Base-by-base conservation (phyloP, 1,140 invertebrate genomes). In the Drosophila melanica region DNA sequence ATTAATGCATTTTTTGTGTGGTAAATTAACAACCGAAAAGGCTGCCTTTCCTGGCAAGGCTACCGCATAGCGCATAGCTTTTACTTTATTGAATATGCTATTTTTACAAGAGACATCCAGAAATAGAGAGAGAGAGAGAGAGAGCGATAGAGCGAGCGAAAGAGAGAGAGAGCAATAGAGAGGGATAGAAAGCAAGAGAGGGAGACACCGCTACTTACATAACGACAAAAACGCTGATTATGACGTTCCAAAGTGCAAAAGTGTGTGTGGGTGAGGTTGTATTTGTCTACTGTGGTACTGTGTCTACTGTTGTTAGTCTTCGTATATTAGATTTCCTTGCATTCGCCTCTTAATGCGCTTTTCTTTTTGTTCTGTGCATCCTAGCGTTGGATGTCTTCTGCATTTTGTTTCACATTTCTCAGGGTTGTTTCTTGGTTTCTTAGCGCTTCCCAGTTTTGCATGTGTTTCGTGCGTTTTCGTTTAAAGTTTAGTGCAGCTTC, bases 401-500 rank as follows among this genome's bases (percentile, higher is more conserved):
- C 30, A 4, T 47, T 20, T 41, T 2, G n/a, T 10, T 42, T 27
- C 62, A 72, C 73, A 77, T 66, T 85, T 79, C 55, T 76, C 77
- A 60, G 80, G 80, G 80, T 84, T 79, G 80, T 50, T 82, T 33
- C 65, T 60, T 33, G 23, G 41, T 27, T 69, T 33, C 35, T 48
- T 54, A 65, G 50, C 9, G 51, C 51, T 23, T 27, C 23, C 58
- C 37, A 42, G 30, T 58, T 64, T 77, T 47, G 4, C 14, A 37
- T 44, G 41, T 23, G 23, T 11, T 33, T 51, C 14, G 10, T 57
- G 68, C 60, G 44, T 59, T 60, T 59, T 42, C 63, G 68, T 50
- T 77, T 74, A 60, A 84, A 70, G 80, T 79, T 79, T 63, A 84
- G 76, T 71, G 71, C 44, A 73, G 65, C 58, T 55, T 62, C 65